Conservation (phyloP, 1,140 invertebrate species). For the Scaptomyza hsui region DNA sequence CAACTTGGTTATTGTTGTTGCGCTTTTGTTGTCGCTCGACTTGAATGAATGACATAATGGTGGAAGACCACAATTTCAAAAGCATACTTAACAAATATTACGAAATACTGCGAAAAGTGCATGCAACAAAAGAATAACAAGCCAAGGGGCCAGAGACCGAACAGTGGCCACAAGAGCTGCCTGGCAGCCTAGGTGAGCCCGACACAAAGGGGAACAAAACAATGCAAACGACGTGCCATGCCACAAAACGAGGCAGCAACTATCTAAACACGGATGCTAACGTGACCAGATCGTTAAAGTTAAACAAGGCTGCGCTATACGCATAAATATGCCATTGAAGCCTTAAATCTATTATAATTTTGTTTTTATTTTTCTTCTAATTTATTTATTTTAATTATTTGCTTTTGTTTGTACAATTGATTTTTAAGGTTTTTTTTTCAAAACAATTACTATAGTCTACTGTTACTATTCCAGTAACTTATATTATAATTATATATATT, state of each 20-base stretch:
- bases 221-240: slow-evolving; percentile 65
- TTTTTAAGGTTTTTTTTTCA: too few relatives aligned
- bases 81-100: slow-evolving; percentile 81
- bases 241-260: slow-evolving; percentile 28
- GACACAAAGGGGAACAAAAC: slow-evolving; percentile 69
- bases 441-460: too few relatives aligned
- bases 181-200: slow-evolving; percentile 57
- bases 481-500: too few relatives aligned
- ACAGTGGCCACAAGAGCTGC: slow-evolving; percentile 32
- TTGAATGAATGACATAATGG: slow-evolving; percentile 79
- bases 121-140: slow-evolving; percentile 80
- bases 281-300: slow-evolving; percentile 38
- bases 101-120: slow-evolving; percentile 80
- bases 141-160: slow-evolving; percentile 29
- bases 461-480: too few relatives aligned
- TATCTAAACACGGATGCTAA: slow-evolving; percentile 38
- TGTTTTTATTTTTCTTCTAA: too few relatives aligned
- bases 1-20: slow-evolving; percentile 36
- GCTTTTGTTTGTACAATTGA: too few relatives aligned
- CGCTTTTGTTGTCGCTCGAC: slow-evolving; percentile 32
- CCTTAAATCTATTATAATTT: too few relatives aligned
- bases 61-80: slow-evolving; percentile 82
- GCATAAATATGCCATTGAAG: neutral
- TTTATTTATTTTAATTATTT: too few relatives aligned
- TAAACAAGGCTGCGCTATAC: neutral